These are phyloP conservation scores for Mormyrops attenuatus DNA, from an alignment of 2,797 vertebrate genomes.

Conservation along the genomic window DNA sequence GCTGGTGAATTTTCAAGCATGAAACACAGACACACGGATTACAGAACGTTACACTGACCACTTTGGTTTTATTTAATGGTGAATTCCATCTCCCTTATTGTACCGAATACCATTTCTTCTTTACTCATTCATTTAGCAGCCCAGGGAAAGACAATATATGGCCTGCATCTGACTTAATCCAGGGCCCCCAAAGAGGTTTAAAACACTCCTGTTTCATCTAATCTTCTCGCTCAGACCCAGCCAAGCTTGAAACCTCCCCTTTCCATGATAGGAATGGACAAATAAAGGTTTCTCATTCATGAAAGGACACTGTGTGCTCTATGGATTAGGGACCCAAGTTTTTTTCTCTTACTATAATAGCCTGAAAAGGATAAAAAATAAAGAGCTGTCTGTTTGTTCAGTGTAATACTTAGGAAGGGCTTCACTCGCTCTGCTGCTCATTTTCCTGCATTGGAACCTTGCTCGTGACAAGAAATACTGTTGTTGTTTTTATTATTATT, in stretches of 20 bases:
- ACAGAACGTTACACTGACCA: not conserved
- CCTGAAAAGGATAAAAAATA: slow-evolving; percentile 61
- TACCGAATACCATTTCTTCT: slow-evolving; percentile 67
- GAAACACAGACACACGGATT: not conserved
- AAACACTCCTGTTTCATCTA: slow-evolving; percentile 96
- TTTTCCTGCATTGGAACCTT: slow-evolving; percentile 9
- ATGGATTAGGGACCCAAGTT: slow-evolving; percentile 72
- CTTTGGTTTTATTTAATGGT: slow-evolving; percentile 15
- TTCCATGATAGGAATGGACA: slow-evolving; percentile 77
- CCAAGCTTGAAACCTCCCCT: slow-evolving; percentile 75
- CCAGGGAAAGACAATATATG: slow-evolving; percentile 63
- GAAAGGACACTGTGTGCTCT: slow-evolving; percentile 80
- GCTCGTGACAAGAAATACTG: not conserved
- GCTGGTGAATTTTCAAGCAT: not conserved
- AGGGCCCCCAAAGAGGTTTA: slow-evolving; percentile 84
- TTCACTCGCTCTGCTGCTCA: slow-evolving; percentile 41
- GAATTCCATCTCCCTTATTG: slow-evolving; percentile 42
- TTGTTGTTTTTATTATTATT: not conserved
- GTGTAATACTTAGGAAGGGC: slow-evolving; percentile 46
- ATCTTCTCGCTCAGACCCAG: slow-evolving; percentile 85
- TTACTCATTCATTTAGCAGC: slow-evolving; percentile 66
- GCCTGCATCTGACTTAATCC: slow-evolving; percentile 76
- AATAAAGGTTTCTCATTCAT: slow-evolving; percentile 79
- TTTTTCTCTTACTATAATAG: slow-evolving; percentile 68
- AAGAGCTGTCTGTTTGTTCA: slow-evolving; percentile 62